A percentile compares a stretch with the other conserved stretches of the same genome.
phyloP scores from a whole-genome alignment of 92 coral and sea anemone species.

The Micromussa lordhowensis region DNA sequence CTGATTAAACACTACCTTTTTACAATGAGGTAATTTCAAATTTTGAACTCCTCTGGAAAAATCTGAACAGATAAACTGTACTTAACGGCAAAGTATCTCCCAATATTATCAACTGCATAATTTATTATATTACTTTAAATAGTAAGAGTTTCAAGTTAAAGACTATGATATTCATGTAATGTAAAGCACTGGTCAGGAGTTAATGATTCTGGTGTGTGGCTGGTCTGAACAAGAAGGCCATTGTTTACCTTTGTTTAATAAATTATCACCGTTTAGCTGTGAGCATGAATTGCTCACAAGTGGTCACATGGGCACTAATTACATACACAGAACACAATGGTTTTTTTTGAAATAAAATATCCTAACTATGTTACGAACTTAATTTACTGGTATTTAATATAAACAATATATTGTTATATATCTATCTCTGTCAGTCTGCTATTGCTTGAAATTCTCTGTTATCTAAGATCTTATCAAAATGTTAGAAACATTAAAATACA shows the following conservation, averaged over 20 bases:
- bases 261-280: neutral
- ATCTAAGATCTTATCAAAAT: neutral
- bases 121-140: no score
- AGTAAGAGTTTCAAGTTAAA: neutral
- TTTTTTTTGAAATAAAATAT: no score
- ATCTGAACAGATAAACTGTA: neutral
- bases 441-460: neutral
- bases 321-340: no score
- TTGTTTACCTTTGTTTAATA: neutral
- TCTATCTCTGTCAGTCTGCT: neutral
- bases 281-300: neutral
- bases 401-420: no score
- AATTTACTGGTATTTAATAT: no score
- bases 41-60: neutral
- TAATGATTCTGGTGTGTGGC: no score
- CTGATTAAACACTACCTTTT: no score
- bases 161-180: neutral
- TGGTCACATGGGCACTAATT: no score
- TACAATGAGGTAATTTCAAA: neutral
- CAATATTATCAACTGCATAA: neutral
- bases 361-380: no score
- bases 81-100: neutral
- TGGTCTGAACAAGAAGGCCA: no score
- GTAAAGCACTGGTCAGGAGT: neutral
- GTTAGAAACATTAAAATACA: neutral